These are phyloP conservation scores for Helleia helle DNA, from an alignment of 2,888 invertebrate species.

Conservation along the genomic window DNA sequence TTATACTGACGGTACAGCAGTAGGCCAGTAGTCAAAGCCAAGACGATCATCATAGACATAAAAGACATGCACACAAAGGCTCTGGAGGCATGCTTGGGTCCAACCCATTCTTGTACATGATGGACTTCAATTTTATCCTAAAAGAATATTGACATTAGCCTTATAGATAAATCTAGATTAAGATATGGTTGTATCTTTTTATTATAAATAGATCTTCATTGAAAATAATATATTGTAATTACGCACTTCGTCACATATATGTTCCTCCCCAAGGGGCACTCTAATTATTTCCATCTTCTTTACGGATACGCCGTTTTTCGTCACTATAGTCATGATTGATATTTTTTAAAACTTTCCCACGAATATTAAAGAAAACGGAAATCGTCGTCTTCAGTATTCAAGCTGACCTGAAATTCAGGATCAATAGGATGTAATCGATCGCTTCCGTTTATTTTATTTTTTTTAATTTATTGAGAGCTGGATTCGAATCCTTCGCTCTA, in stretches of 20 bases:
- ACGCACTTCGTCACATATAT: constrained; percentile 42
- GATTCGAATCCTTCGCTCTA: too few relatives aligned
- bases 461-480: too few relatives aligned
- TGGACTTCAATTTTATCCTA: constrained; percentile 16
- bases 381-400: neutral
- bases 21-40: constrained; percentile 81
- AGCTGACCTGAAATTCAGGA: neutral
- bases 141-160: neutral
- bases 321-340: constrained; percentile 83
- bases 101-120: neutral
- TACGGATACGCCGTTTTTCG: constrained; percentile 78
- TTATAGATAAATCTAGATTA: neutral
- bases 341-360: neutral
- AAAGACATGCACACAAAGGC: constrained; percentile 65
- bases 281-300: constrained; percentile 79
- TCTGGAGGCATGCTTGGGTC: constrained; percentile 28
- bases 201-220: neutral
- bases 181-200: neutral
- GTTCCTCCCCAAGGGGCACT: constrained; percentile 76
- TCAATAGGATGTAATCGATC: constrained; percentile 3
- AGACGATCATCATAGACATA: constrained; percentile 79
- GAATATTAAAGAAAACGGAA: neutral
- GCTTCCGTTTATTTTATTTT: too few relatives aligned
- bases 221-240: constrained; percentile 11
- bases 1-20: constrained; percentile 82